Conservation (phyloP, 2,113 vertebrate genomes). For the Tapirus terrestris region DNA sequence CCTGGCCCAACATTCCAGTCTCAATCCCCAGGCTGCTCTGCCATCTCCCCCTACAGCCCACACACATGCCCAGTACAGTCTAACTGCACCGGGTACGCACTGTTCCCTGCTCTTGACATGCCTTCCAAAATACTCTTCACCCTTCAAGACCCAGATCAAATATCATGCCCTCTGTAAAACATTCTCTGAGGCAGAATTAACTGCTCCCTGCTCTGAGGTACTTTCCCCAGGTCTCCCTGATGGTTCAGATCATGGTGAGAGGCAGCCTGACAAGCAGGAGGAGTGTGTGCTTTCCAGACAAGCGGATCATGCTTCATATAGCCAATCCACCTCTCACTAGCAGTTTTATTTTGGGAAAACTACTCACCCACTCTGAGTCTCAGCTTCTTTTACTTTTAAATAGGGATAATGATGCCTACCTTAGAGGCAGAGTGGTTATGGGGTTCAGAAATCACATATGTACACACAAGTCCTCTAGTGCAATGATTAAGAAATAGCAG, state of each 20-base stretch:
- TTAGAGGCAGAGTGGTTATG: neutral
- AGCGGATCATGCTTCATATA: neutral
- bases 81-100: neutral
- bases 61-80: neutral
- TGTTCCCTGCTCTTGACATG: neutral
- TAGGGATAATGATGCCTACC: neutral
- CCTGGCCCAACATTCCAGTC: neutral
- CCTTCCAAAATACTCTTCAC: neutral
- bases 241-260: neutral
- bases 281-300: neutral
- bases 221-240: neutral
- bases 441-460: neutral
- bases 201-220: neutral
- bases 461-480: neutral
- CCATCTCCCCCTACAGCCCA: too few species aligned
- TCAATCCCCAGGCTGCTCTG: neutral
- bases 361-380: neutral
- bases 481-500: neutral
- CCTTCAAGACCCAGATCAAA: slow-evolving; percentile 46
- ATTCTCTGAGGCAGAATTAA: slow-evolving; percentile 23
- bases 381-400: slow-evolving; percentile 16
- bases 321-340: neutral
- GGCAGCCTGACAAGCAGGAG: neutral
- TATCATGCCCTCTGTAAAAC: slow-evolving; percentile 41
- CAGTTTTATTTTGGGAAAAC: slow-evolving; percentile 43